Percentiles rank a stretch among this genome's conserved stretches.
phyloP scores from a whole-genome alignment of 2,797 vertebrate genomes.

The Cossypha niveicapilla region DNA sequence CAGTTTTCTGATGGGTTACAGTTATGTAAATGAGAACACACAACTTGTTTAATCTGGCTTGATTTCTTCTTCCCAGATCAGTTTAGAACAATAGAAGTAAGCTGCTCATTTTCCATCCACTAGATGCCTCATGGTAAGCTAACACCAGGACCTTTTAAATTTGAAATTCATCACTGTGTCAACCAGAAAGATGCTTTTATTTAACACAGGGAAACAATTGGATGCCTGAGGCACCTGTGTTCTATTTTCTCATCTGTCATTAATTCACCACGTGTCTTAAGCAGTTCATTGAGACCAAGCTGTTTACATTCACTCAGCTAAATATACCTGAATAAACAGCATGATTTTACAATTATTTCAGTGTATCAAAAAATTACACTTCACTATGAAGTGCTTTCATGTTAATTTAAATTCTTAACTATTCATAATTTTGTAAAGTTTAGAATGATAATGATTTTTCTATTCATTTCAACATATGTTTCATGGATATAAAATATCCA shows the following conservation, averaged over 20 bases:
- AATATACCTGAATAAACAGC: background rate
- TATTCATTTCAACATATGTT: background rate
- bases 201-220: constrained; percentile 3
- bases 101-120: background rate
- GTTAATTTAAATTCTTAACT: background rate
- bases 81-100: background rate
- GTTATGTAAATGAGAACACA: background rate
- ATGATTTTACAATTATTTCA: background rate
- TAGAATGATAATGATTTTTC: background rate
- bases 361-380: background rate
- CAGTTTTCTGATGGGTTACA: background rate
- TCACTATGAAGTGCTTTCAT: background rate
- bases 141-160: background rate
- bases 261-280: constrained; percentile 10
- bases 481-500: background rate
- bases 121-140: background rate
- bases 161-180: background rate
- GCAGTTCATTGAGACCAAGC: background rate
- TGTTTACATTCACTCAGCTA: background rate
- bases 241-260: background rate
- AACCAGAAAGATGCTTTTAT: constrained; percentile 21
- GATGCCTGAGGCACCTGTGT: background rate
- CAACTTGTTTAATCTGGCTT: background rate
- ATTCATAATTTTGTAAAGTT: background rate
- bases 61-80: background rate